Percentiles rank a stretch among this genome's conserved stretches.
Conservation (phyloP, 2,888 invertebrate species). For the Baccha elongata region DNA sequence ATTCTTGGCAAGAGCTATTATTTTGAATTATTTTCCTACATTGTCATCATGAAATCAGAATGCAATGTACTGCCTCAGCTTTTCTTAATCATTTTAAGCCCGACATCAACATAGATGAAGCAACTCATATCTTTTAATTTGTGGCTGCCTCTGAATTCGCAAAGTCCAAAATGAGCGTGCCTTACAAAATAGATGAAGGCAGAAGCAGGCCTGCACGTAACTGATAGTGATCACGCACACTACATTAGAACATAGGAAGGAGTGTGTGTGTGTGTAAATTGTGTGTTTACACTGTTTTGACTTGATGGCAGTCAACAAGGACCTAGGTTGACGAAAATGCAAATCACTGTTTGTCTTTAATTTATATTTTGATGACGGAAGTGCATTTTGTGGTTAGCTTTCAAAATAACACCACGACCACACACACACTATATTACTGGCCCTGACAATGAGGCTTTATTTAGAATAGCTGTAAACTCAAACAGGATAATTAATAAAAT, state of each 20-base stretch:
- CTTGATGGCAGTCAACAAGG: conserved; percentile 64
- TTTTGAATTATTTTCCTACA: conserved; percentile 57
- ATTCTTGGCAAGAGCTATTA: conserved; percentile 29
- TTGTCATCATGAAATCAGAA: conserved; percentile 60
- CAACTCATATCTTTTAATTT: conserved; percentile 59
- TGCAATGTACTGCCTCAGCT: conserved; percentile 55
- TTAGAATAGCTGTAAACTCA: conserved; percentile 30
- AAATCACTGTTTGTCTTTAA: conserved; percentile 74
- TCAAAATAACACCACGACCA: conserved; percentile 31
- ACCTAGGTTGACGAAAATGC: conserved; percentile 67
- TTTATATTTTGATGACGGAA: conserved; percentile 73
- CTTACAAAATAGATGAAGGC: conserved; percentile 16
- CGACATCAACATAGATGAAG: conserved; percentile 59
- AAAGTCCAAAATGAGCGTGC: conserved; percentile 36
- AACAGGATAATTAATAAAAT: conserved; percentile 61
- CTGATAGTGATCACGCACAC: conserved; percentile 65
- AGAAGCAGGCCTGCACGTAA: conserved; percentile 50
- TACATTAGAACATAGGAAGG: not conserved
- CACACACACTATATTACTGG: not conserved
- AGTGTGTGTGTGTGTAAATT: not conserved
- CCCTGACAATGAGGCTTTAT: conserved; percentile 21
- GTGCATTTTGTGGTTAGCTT: conserved; percentile 60
- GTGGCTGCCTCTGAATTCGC: conserved; percentile 36
- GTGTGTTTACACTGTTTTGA: conserved; percentile 65
- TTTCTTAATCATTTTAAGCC: conserved; percentile 66